A percentile compares a stretch with the other conserved stretches of the same genome.
These are phyloP conservation scores for Coryphaenoides rupestris DNA, from an alignment of 2,113 vertebrate species.

Conservation along the genomic window DNA sequence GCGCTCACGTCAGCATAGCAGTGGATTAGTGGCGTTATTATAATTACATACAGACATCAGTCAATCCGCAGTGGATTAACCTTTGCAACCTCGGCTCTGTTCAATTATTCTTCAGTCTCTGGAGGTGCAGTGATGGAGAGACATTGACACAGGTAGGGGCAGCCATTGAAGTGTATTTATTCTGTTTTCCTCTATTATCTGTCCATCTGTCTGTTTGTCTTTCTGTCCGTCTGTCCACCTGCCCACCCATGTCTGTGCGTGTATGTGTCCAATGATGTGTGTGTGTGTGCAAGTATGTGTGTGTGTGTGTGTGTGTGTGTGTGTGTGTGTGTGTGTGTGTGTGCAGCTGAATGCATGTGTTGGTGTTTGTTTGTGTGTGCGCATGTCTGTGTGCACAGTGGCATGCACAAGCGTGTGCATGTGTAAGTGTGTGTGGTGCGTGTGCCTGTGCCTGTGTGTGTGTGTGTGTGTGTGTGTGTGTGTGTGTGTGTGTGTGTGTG, in stretches of 20 bases:
- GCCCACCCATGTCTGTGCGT: no score
- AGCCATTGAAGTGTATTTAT: no score
- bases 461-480: no score
- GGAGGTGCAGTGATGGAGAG: not conserved
- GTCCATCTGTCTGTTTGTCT: no score
- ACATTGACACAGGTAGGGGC: not conserved
- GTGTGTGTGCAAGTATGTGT: conserved; percentile 4
- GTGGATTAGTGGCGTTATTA: not conserved
- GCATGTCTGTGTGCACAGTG: not conserved
- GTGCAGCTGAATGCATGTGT: conserved; percentile 1
- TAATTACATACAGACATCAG: not conserved
- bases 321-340: conserved; percentile 31
- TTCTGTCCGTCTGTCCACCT: no score
- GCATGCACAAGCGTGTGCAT: no score
- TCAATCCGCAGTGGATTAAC: not conserved
- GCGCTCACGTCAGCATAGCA: no score
- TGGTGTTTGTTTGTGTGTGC: not conserved
- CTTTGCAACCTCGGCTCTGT: not conserved
- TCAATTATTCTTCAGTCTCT: not conserved
- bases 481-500: no score
- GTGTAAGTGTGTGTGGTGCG: not conserved
- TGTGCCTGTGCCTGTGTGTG: not conserved
- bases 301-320: conserved; percentile 6
- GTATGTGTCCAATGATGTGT: conserved; percentile 2
- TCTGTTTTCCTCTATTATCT: no score